phyloP scores from a whole-genome alignment of 2,888 invertebrate genomes.

The Zele albiditarsus region DNA sequence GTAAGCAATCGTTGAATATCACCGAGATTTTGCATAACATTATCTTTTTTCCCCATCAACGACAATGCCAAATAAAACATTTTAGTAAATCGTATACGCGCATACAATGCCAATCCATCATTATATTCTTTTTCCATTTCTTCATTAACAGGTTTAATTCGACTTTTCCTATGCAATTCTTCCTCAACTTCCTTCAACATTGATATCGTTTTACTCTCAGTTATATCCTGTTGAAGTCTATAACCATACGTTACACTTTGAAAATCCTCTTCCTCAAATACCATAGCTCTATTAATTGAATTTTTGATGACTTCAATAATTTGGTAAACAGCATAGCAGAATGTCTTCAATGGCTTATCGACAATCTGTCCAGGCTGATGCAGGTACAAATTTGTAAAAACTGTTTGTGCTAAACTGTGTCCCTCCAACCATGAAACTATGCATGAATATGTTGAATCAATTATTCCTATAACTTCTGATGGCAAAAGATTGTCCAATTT shows the following conservation, averaged over 20 bases:
- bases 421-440: constrained; percentile 98
- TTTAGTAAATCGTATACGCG: constrained; percentile 89
- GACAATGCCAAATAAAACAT: constrained; percentile 88
- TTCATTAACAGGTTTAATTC: constrained; percentile 74
- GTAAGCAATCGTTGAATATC: constrained; percentile 88
- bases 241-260: constrained; percentile 95
- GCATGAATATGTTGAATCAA: constrained; percentile 94
- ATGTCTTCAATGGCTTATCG: constrained; percentile 88
- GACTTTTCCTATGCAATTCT: constrained; percentile 83
- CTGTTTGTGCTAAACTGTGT: constrained; percentile 95
- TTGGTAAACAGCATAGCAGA: constrained; percentile 91
- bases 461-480: constrained; percentile 90
- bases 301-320: constrained; percentile 91
- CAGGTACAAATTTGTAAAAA: constrained; percentile 95
- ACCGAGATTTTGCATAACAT: constrained; percentile 78
- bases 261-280: constrained; percentile 97
- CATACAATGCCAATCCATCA: constrained; percentile 81
- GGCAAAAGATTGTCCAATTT: constrained; percentile 85
- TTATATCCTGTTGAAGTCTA: constrained; percentile 86
- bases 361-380: constrained; percentile 91
- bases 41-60: constrained; percentile 80
- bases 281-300: constrained; percentile 89
- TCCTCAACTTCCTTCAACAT: constrained; percentile 94
- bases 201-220: constrained; percentile 85
- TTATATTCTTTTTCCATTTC: constrained; percentile 74